These are phyloP conservation scores for Heliconius eleuchia DNA, from an alignment of 1,140 invertebrate species.

Conservation along the genomic window DNA sequence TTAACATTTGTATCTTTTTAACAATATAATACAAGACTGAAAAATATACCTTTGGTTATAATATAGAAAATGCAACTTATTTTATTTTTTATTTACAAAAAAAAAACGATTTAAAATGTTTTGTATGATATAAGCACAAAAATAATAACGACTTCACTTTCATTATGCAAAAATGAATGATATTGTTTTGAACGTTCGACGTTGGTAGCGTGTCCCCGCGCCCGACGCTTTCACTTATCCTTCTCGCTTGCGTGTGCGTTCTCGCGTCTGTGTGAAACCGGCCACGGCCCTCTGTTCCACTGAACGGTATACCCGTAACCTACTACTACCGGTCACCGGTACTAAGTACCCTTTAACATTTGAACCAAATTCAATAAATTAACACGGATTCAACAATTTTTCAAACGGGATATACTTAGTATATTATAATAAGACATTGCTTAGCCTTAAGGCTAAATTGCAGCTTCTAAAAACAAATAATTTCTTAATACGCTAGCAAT, in stretches of 20 bases:
- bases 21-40: too few relatives aligned
- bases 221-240: constrained; percentile 51
- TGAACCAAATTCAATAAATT: not conserved
- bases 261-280: constrained; percentile 28
- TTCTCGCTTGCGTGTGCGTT: constrained; percentile 33
- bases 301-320: constrained; percentile 35
- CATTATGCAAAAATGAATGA: constrained; percentile 32
- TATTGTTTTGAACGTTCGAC: constrained; percentile 27
- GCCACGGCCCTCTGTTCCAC: constrained; percentile 32
- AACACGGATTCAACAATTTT: not conserved
- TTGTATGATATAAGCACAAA: not conserved
- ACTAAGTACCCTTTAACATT: not conserved
- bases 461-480: not conserved
- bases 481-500: not conserved
- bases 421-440: not conserved
- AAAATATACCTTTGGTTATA: not conserved
- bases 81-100: not conserved
- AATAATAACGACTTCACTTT: constrained; percentile 31
- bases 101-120: not conserved
- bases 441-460: not conserved
- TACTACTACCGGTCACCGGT: constrained; percentile 8
- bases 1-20: not conserved
- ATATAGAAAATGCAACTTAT: not conserved
- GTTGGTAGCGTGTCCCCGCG: constrained; percentile 13
- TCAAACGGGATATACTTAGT: not conserved